Conservation (phyloP, 2,797 vertebrate species). For the Microhierax caerulescens region DNA sequence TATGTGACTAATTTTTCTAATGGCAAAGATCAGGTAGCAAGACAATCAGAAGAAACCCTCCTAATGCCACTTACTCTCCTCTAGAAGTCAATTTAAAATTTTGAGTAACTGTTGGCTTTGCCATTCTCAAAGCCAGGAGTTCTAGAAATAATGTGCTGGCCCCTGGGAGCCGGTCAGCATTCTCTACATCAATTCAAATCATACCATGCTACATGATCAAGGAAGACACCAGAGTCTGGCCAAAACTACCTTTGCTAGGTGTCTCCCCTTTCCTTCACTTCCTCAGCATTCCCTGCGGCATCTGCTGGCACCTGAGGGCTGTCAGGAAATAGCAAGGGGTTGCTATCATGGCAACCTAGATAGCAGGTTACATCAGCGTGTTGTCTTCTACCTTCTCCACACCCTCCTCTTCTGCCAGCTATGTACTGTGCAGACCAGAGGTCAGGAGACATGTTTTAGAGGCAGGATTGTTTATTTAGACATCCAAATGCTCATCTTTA, state of each 20-base stretch:
- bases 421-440: neutral
- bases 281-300: neutral
- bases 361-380: neutral
- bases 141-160: neutral
- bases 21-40: neutral
- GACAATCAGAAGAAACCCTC: neutral
- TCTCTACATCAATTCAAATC: neutral
- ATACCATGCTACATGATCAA: neutral
- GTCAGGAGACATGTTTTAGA: neutral
- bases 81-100: neutral
- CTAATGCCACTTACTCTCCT: neutral
- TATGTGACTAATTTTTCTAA: neutral
- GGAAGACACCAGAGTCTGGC: neutral
- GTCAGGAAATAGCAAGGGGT: neutral
- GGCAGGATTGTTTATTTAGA: neutral
- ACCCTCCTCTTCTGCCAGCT: neutral
- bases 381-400: neutral
- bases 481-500: neutral
- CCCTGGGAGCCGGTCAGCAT: neutral
- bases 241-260: neutral
- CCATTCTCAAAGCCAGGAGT: neutral
- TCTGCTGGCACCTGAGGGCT: neutral
- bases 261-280: neutral
- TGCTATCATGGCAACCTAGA: neutral
- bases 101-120: neutral